A percentile compares a stretch with the other conserved stretches of the same genome.
Evolutionary conservation across 2,888 invertebrate species (phyloP).

Genomic region (Euproctis similis): DNA sequence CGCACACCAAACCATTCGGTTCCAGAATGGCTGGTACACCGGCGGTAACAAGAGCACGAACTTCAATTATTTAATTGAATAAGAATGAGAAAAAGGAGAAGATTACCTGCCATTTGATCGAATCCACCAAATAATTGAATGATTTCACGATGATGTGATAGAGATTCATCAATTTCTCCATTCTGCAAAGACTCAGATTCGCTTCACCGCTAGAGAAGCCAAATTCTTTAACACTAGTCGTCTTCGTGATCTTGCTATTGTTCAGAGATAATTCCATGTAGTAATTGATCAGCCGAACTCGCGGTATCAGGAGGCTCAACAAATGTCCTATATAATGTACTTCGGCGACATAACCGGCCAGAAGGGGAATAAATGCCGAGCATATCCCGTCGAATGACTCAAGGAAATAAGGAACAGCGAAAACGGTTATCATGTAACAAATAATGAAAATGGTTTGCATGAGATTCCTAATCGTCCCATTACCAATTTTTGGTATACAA

Average conservation of each 20-base stretch:
- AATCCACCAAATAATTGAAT: slow-evolving; percentile 40
- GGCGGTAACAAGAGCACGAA: too few relatives aligned
- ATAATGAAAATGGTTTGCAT: slow-evolving; percentile 20
- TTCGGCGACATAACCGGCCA: slow-evolving; percentile 31
- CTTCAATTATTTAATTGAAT: too few relatives aligned
- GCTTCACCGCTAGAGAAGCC: slow-evolving; percentile 20
- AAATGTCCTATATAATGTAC: slow-evolving; percentile 43
- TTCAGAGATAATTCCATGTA: slow-evolving; percentile 36
- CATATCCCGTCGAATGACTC: background rate
- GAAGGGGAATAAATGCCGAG: slow-evolving; percentile 17
- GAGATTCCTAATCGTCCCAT: slow-evolving; percentile 29
- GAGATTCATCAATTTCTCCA: slow-evolving; percentile 43
- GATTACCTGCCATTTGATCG: slow-evolving; percentile 54
- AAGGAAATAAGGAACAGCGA: background rate
- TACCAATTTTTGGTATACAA: slow-evolving; percentile 31
- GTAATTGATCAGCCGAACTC: slow-evolving; percentile 41
- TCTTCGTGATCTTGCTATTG: slow-evolving; percentile 16
- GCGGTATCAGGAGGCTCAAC: slow-evolving; percentile 35
- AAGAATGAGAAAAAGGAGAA: too few relatives aligned
- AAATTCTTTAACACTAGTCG: slow-evolving; percentile 23
- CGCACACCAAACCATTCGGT: too few relatives aligned
- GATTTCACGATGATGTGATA: slow-evolving; percentile 42
- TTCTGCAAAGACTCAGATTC: slow-evolving; percentile 26
- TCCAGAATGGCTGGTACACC: too few relatives aligned
- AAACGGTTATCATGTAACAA: slow-evolving; percentile 8